Percentiles rank a stretch among this genome's conserved stretches.
Evolutionary conservation across 2,888 invertebrate genomes (phyloP).

Genomic region (Crepidodera aurea): DNA sequence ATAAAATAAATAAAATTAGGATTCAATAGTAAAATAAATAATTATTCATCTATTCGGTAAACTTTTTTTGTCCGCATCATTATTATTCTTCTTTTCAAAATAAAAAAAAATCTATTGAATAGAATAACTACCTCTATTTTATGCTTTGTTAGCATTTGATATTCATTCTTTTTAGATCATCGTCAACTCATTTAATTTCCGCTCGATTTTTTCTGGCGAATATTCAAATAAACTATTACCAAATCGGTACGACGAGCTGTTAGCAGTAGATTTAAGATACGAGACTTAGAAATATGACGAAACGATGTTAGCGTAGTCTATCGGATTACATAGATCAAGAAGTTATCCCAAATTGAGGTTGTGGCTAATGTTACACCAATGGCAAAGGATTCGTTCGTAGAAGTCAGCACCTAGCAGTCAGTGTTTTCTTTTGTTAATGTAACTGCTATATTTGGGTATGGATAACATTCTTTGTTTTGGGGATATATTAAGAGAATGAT

Average conservation of each 20-base stretch:
- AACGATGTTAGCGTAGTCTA: neutral
- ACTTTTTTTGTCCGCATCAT: too few relatives aligned
- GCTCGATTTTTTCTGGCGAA: neutral
- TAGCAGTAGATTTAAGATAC: neutral
- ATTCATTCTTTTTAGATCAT: neutral
- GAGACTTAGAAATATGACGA: neutral
- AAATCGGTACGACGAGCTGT: conserved; percentile 1
- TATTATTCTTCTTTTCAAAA: too few relatives aligned
- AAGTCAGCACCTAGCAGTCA: too few relatives aligned
- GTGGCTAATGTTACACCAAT: neutral
- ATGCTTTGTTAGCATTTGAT: too few relatives aligned
- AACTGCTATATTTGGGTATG: too few relatives aligned
- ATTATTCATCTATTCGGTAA: too few relatives aligned
- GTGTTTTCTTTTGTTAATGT: too few relatives aligned
- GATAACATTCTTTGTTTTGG: too few relatives aligned
- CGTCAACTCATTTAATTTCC: neutral
- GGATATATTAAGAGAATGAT: too few relatives aligned
- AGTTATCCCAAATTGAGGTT: neutral
- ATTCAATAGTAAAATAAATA: too few relatives aligned
- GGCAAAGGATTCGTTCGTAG: neutral
- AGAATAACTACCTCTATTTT: neutral
- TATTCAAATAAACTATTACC: neutral
- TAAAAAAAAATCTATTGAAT: neutral
- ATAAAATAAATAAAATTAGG: too few relatives aligned
- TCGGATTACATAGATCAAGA: neutral